Conservation (phyloP, 2,113 vertebrate species). For the Anoplopoma fimbria region DNA sequence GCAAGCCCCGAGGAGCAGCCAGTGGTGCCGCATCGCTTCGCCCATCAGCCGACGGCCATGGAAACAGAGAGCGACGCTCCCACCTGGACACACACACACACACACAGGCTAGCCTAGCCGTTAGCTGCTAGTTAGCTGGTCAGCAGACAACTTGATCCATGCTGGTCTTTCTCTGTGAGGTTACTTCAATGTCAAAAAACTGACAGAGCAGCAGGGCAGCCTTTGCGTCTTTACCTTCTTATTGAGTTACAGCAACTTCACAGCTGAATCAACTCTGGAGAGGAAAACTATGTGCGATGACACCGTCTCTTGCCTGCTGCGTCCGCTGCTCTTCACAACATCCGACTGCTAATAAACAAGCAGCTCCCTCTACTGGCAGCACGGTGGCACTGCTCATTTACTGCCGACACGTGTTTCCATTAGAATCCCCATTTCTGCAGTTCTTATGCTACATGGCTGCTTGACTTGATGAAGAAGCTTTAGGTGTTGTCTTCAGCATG, state of each 20-base stretch:
- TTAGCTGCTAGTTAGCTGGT: neutral
- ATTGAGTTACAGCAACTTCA: conserved; percentile 1
- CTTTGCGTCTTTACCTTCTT: neutral
- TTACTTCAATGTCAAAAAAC: neutral
- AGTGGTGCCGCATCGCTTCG: conserved; percentile 95
- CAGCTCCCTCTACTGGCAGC: neutral
- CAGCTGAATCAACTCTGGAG: conserved; percentile 25
- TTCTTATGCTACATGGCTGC: no score
- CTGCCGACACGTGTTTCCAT: no score
- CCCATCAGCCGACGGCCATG: conserved; percentile 71
- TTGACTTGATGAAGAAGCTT: no score
- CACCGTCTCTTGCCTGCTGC: conserved; percentile 4
- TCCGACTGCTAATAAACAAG: neutral
- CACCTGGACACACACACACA: conserved; percentile 18
- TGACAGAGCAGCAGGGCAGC: fast-evolving
- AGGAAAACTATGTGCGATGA: neutral
- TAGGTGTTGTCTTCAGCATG: no score
- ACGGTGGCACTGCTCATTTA: neutral
- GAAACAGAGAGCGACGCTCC: conserved; percentile 1
- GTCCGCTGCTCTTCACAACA: neutral
- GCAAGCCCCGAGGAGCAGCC: conserved; percentile 94
- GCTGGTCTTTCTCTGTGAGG: no score
- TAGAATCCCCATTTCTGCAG: no score
- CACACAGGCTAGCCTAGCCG: neutral
- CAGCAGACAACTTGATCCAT: no score